A percentile compares a stretch with the other conserved stretches of the same genome.
These are phyloP conservation scores for Seladonia tumulorum DNA, from an alignment of 2,888 invertebrate genomes.

Conservation along the genomic window DNA sequence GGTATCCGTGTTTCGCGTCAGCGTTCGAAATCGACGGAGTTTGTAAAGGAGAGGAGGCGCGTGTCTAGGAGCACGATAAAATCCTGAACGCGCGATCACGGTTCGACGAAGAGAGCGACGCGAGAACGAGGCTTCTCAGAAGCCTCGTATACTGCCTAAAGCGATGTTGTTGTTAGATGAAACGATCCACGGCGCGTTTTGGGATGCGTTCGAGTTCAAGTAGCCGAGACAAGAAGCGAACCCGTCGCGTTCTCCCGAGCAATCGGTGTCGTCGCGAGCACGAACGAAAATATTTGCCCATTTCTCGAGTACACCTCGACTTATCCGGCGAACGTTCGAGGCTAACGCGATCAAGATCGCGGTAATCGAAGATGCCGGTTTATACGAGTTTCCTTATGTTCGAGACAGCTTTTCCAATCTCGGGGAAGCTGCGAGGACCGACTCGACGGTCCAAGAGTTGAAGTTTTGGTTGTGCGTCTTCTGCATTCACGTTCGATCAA, in stretches of 20 bases:
- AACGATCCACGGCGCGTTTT: background rate
- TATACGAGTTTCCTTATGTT: background rate
- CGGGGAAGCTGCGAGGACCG: background rate
- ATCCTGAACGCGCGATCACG: slow-evolving; percentile 28
- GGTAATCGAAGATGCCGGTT: background rate
- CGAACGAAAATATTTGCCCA: background rate
- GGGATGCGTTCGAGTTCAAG: slow-evolving; percentile 17
- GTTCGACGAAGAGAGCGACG: background rate
- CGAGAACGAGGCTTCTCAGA: slow-evolving; percentile 22
- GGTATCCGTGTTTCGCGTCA: background rate
- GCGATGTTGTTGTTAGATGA: slow-evolving; percentile 10
- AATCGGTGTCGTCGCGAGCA: slow-evolving; percentile 21
- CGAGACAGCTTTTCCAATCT: background rate
- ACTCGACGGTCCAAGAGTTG: background rate
- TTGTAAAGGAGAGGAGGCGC: slow-evolving; percentile 9
- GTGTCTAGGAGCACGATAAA: slow-evolving; percentile 50
- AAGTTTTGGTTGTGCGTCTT: background rate
- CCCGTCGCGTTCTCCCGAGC: slow-evolving; percentile 8
- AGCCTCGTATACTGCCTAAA: slow-evolving; percentile 38
- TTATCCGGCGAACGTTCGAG: background rate
- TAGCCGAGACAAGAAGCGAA: background rate
- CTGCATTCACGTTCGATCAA: background rate
- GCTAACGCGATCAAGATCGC: background rate
- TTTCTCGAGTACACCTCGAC: background rate
- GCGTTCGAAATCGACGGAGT: background rate